phyloP scores from a whole-genome alignment of 2,113 vertebrate genomes.

The Micronisus gabar region DNA sequence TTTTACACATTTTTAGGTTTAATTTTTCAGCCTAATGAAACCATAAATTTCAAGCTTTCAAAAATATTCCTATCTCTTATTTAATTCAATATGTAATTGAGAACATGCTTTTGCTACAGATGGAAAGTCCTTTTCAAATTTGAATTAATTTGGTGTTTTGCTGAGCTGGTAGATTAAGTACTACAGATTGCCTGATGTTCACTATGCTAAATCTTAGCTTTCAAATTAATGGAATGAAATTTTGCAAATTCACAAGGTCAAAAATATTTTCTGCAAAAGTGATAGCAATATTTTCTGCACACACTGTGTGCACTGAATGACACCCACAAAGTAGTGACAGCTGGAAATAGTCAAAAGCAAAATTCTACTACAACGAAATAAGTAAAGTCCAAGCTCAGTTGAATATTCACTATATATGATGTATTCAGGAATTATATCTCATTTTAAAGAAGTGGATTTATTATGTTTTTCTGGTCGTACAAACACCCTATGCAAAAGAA shows the following conservation, averaged over 20 bases:
- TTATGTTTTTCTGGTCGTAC: not conserved
- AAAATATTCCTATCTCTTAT: conserved; percentile 53
- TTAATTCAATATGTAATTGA: conserved; percentile 69
- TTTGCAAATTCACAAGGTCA: not conserved
- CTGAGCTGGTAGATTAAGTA: conserved; percentile 14
- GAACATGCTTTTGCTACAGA: conserved; percentile 60
- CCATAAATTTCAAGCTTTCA: conserved; percentile 67
- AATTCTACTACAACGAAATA: not conserved
- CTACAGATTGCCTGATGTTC: conserved; percentile 5
- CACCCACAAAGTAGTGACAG: not conserved
- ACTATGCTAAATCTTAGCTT: not conserved
- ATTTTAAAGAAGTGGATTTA: not conserved
- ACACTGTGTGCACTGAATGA: not conserved
- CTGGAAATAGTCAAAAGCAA: not conserved
- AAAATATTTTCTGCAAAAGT: not conserved
- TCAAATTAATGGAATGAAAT: not conserved
- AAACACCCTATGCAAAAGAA: not conserved
- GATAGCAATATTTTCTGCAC: not conserved
- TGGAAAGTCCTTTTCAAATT: conserved; percentile 42
- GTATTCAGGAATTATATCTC: not conserved
- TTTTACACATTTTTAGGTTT: conserved; percentile 74
- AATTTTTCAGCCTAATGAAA: conserved; percentile 75
- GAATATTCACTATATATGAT: not conserved
- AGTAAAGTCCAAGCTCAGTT: not conserved
- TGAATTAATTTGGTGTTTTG: conserved; percentile 53